phyloP scores from a whole-genome alignment of 2,113 vertebrate species.

The Ochotona princeps region DNA sequence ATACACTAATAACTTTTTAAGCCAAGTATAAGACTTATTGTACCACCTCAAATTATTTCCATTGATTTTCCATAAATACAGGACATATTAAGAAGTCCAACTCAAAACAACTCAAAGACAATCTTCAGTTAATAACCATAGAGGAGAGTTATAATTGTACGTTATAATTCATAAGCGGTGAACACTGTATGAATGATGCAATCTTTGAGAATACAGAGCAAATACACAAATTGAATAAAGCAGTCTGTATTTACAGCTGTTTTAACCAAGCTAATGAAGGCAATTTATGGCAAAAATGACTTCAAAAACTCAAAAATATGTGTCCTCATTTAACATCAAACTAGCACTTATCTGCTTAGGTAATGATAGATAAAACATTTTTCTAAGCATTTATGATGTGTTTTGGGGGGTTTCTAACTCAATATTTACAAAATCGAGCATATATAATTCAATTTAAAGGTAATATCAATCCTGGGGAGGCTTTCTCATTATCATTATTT shows the following conservation, averaged over 20 bases:
- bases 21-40: neutral
- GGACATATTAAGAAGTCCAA: neutral
- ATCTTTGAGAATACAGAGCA: neutral
- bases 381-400: neutral
- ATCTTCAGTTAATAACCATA: conserved; percentile 8
- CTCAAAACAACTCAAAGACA: neutral
- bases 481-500: too few relatives aligned
- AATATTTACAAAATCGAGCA: neutral
- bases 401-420: neutral
- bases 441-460: neutral
- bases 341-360: neutral
- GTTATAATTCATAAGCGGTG: neutral
- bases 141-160: neutral
- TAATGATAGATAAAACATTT: neutral
- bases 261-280: too few relatives aligned
- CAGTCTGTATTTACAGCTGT: too few relatives aligned
- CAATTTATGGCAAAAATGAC: too few relatives aligned
- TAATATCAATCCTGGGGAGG: too few relatives aligned
- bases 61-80: neutral
- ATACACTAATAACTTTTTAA: neutral
- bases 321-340: neutral
- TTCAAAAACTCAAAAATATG: neutral
- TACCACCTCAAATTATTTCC: neutral
- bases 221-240: conserved; percentile 20
- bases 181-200: conserved; percentile 32